These are phyloP conservation scores for Cephus runcator DNA, from an alignment of 2,888 invertebrate genomes.

Conservation along the genomic window DNA sequence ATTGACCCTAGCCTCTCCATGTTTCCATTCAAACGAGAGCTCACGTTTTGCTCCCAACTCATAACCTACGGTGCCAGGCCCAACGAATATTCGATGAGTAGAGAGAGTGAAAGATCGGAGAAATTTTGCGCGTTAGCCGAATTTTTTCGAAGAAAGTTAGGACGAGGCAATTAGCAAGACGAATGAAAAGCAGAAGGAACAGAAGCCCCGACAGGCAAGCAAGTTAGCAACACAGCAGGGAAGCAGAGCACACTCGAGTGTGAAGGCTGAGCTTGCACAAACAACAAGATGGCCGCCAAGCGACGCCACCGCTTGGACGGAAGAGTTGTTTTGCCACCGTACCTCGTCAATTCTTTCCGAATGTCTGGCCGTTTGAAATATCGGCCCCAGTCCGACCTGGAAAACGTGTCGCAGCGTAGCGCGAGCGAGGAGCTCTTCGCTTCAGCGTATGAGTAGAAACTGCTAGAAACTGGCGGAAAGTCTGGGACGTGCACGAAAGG, in stretches of 20 bases:
- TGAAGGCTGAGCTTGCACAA: conserved; percentile 57
- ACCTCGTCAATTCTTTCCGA: conserved; percentile 56
- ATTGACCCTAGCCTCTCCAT: conserved; percentile 50
- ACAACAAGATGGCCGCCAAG: conserved; percentile 61
- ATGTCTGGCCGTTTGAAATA: conserved; percentile 57
- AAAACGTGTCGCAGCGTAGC: conserved; percentile 24
- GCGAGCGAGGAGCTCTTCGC: no score
- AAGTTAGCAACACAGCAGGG: no score
- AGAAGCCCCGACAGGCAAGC: not conserved
- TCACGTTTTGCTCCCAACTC: no score
- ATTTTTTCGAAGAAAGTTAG: no score
- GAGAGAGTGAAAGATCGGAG: no score
- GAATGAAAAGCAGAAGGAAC: not conserved
- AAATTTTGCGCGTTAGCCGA: no score
- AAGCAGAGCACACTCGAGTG: conserved; percentile 25
- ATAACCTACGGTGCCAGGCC: no score
- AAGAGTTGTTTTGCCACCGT: conserved; percentile 55
- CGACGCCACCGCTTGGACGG: conserved; percentile 48
- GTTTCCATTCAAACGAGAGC: no score
- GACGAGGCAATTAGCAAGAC: conserved; percentile 6
- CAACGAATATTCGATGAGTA: no score
- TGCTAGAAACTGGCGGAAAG: no score
- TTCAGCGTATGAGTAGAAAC: no score
- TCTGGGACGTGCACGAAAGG: no score
- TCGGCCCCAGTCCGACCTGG: conserved; percentile 38